Conservation (phyloP, 1,140 invertebrate species). For the Lamellibrachia luymesi region DNA sequence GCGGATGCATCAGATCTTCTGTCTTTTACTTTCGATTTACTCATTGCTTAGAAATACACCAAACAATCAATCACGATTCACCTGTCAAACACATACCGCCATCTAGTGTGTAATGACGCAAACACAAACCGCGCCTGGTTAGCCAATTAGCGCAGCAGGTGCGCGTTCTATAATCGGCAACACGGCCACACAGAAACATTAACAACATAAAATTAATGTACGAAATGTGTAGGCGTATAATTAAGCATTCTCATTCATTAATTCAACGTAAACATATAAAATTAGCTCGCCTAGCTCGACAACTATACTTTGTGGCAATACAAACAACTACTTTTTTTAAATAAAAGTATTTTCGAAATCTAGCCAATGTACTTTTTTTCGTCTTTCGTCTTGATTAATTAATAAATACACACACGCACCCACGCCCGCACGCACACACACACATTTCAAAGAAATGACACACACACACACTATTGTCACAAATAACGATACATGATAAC, state of each 20-base stretch:
- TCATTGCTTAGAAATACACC: background rate
- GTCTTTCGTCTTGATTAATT: background rate
- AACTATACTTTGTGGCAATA: background rate
- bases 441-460: too few species aligned
- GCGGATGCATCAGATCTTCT: background rate
- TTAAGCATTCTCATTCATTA: background rate
- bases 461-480: too few species aligned
- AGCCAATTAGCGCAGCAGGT: constrained; percentile 2
- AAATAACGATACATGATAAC: too few species aligned
- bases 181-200: background rate
- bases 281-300: background rate
- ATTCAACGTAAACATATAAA: background rate
- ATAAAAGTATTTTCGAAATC: background rate
- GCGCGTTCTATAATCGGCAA: background rate
- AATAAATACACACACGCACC: background rate
- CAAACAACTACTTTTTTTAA: background rate
- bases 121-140: background rate
- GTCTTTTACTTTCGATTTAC: constrained; percentile 1
- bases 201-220: background rate
- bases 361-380: background rate
- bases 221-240: background rate
- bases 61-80: background rate
- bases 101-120: background rate
- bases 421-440: background rate
- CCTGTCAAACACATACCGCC: background rate